Conservation (phyloP, 2,797 vertebrate genomes). For the Microctenopoma steveboyesi region DNA sequence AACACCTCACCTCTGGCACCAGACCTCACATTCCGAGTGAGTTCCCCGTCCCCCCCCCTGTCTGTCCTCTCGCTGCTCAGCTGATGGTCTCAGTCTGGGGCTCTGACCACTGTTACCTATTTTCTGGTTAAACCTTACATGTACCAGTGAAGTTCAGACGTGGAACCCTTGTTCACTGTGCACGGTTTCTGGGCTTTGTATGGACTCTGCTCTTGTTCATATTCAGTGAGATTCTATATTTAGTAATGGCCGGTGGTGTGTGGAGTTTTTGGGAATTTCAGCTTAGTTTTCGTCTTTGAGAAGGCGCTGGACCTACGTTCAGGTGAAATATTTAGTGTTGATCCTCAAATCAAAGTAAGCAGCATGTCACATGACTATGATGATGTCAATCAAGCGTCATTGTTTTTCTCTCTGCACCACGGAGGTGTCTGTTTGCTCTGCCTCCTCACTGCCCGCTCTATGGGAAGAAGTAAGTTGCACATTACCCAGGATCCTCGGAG, state of each 20-base stretch:
- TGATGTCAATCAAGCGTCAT: constrained; percentile 37
- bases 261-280: too few relatives aligned
- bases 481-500: constrained; percentile 27
- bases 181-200: too few relatives aligned
- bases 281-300: too few relatives aligned
- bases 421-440: constrained; percentile 86
- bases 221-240: too few relatives aligned
- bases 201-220: too few relatives aligned
- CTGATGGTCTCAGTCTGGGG: not conserved
- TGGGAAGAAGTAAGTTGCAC: constrained; percentile 88
- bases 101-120: not conserved
- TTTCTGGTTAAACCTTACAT: too few relatives aligned
- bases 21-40: constrained; percentile 94
- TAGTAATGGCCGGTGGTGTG: too few relatives aligned
- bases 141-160: too few relatives aligned
- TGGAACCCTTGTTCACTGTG: too few relatives aligned
- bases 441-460: constrained; percentile 86
- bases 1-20: constrained; percentile 96
- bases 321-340: too few relatives aligned
- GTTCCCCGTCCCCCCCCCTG: constrained; percentile 48
- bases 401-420: constrained; percentile 65
- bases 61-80: not conserved
- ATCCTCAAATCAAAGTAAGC: too few relatives aligned
- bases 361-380: constrained; percentile 4
- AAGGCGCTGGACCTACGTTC: too few relatives aligned